A percentile compares a stretch with the other conserved stretches of the same genome.
Evolutionary conservation across 30 jellyfish, hydroid and myxozoan genomes (phyloP).

Genomic region (Chrysaora quinquecirrha): DNA sequence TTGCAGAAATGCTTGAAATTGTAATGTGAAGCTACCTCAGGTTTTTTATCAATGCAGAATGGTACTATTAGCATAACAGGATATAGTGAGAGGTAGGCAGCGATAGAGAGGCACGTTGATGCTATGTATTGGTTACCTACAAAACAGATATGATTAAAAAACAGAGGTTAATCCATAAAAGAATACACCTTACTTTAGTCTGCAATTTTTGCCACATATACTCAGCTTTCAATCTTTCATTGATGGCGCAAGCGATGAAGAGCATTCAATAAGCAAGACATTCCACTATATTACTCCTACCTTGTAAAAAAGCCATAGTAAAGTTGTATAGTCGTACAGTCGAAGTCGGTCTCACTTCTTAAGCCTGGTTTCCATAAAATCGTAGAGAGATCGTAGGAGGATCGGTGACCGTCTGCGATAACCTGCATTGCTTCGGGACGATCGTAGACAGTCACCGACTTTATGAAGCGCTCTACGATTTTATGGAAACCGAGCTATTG

Average conservation of each 20-base stretch:
- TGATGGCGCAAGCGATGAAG: not conserved
- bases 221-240: not conserved
- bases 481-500: no score
- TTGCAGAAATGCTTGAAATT: not conserved
- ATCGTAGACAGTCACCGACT: no score
- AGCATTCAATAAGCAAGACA: not conserved
- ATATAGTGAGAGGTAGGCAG: constrained; percentile 49
- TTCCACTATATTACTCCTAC: no score
- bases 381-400: no score
- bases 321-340: no score
- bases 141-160: not conserved
- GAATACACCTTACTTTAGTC: not conserved
- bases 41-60: not conserved
- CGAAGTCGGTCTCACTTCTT: no score
- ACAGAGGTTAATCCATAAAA: not conserved
- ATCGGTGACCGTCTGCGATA: no score
- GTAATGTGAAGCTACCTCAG: not conserved
- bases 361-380: no score
- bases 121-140: constrained; percentile 38
- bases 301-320: no score
- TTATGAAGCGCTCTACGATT: no score
- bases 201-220: not conserved
- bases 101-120: constrained; percentile 20
- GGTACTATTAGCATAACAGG: constrained; percentile 63
- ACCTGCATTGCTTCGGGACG: constrained; percentile 46